Percentiles rank a stretch among this genome's conserved stretches.
Evolutionary conservation across 2,888 invertebrate species (phyloP).

Genomic region (Idaea straminata): DNA sequence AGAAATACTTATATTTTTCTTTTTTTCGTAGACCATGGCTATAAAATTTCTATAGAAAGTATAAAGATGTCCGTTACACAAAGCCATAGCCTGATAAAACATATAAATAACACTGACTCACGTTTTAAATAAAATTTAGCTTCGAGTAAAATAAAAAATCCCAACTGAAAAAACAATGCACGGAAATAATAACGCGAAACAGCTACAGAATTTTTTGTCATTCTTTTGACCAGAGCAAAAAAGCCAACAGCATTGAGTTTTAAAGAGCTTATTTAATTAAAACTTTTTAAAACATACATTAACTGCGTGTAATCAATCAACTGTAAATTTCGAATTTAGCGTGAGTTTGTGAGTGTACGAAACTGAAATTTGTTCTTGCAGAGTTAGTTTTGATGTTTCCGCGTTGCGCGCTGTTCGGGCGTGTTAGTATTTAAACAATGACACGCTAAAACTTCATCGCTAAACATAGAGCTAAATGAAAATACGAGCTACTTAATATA

Average conservation of each 20-base stretch:
- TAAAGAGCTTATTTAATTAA: not conserved
- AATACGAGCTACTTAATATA: not conserved
- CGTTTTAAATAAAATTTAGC: too few relatives aligned
- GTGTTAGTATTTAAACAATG: slow-evolving; percentile 24
- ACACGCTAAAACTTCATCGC: slow-evolving; percentile 4
- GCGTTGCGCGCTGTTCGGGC: slow-evolving; percentile 30
- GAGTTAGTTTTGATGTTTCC: slow-evolving; percentile 44
- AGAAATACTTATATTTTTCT: slow-evolving; percentile 20
- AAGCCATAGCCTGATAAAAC: not conserved
- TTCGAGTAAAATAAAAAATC: too few relatives aligned
- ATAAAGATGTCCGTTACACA: not conserved
- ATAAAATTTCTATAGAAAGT: not conserved
- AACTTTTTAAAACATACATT: not conserved
- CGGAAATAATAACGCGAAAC: too few relatives aligned
- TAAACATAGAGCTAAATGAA: slow-evolving; percentile 4
- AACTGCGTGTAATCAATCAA: slow-evolving; percentile 47
- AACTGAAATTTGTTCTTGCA: slow-evolving; percentile 57
- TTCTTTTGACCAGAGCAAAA: too few relatives aligned
- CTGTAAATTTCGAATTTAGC: slow-evolving; percentile 48
- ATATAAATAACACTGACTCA: too few relatives aligned
- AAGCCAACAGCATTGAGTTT: not conserved
- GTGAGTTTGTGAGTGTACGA: slow-evolving; percentile 49
- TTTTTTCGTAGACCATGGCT: slow-evolving; percentile 32
- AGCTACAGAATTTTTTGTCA: too few relatives aligned
- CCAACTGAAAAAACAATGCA: too few relatives aligned